These are phyloP conservation scores for Apistogramma diplotaenia DNA, from an alignment of 2,113 vertebrate genomes.

Conservation along the genomic window DNA sequence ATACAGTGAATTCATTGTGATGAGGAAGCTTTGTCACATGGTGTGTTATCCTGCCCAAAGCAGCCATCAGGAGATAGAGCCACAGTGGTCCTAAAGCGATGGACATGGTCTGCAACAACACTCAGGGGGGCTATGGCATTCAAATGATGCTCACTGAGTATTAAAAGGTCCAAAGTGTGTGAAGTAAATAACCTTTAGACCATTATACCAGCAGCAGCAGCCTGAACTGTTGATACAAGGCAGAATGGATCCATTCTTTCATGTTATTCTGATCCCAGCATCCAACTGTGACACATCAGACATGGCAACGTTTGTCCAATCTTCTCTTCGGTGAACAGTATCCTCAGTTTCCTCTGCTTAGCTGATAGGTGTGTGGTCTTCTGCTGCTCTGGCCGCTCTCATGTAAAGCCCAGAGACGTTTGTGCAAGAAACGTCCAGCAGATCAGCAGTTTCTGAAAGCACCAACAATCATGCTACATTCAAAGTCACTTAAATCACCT, in stretches of 20 bases:
- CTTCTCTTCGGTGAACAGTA: background rate
- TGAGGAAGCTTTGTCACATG: background rate
- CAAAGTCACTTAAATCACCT: too few relatives aligned
- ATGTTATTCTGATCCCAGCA: background rate
- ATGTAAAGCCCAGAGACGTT: too few relatives aligned
- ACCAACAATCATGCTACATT: too few relatives aligned
- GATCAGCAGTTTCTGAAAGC: too few relatives aligned
- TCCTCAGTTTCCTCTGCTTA: background rate
- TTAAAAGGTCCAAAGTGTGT: background rate
- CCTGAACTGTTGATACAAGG: background rate
- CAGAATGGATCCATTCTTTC: background rate
- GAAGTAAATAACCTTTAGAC: fast-evolving
- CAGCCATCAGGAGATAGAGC: background rate
- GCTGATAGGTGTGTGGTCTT: too few relatives aligned
- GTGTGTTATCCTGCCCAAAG: too few relatives aligned
- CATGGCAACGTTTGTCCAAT: background rate
- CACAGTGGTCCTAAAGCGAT: background rate
- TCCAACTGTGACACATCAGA: background rate
- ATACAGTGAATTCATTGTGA: background rate
- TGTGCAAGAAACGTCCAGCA: too few relatives aligned
- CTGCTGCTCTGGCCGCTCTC: too few relatives aligned
- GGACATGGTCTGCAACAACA: background rate
- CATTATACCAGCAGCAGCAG: background rate
- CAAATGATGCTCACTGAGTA: background rate
- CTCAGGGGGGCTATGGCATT: background rate